Evolutionary conservation across 2,113 vertebrate genomes (phyloP), one percentile per base, ranked within the genome.

Genomic region (Dromaius novaehollandiae): DNA sequence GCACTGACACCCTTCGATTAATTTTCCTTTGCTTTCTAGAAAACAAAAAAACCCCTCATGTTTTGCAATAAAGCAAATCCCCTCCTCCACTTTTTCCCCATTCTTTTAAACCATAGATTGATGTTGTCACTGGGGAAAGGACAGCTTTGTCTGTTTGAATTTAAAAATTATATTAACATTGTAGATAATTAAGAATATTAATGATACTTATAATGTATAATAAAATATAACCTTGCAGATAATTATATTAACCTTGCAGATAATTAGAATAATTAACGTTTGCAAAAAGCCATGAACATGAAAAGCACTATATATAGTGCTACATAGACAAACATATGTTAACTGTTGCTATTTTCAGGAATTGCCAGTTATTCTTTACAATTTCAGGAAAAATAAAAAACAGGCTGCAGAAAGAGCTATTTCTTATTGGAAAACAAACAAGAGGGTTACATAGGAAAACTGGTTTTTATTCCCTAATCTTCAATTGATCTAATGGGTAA

Each of bases 231-330:
- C 80, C 61, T 95, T 73, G 70, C 9, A 75, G 68, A 69, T 81
- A 75, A 89, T 46, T 75, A 63, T 93, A 85, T 89, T 89, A 93
- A 89, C 86, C 86, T 93, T 93, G 91, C 20, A 73, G 61, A 85
- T 48, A 94, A 83, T 74, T 61, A 76, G 18, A 94, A 89, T 65
- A 93, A 51, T 74, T 87, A 82, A 71, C 36, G 20, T 38, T 73
- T 82, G 22, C 34, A 84, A 64, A 82, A 38, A 87, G 30, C 9
- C 38, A 61, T 2, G 9, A 34, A 7, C 9, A 76, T 21, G 65
- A 24, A 38, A 68, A 82, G 34, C 8, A n/a, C 48, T 81, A 44
- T 24, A 51, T 51, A 42, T 21, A 78, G 36, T 66, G 51, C 3
- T 34, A 32, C 30, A 63, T 12, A 13, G 4, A 15, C 24, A 53